Percentiles rank a stretch among this genome's conserved stretches.
Conservation (phyloP, 2,113 vertebrate species). For the Aegithalos caudatus region DNA sequence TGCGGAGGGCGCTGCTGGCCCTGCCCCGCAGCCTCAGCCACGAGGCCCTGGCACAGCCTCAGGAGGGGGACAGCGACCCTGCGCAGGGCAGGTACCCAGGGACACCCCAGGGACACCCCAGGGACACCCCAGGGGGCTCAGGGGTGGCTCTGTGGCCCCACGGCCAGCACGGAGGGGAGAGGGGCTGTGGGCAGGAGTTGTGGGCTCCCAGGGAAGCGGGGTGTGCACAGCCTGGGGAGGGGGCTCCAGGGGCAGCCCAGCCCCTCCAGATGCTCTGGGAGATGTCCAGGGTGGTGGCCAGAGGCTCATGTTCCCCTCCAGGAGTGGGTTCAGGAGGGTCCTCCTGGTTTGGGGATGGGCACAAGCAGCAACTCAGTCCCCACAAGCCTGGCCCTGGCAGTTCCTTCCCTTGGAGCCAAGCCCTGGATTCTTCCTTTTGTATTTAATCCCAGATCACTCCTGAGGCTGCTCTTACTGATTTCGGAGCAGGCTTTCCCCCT, state of each 20-base stretch:
- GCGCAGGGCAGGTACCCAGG: neutral
- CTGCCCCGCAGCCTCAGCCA: constrained; percentile 9
- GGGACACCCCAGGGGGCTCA: neutral
- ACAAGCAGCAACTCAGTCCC: neutral
- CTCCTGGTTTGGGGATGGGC: accelerated
- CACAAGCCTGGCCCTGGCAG: accelerated
- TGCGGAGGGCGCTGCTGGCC: neutral
- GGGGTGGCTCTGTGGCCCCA: accelerated
- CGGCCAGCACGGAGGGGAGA: neutral
- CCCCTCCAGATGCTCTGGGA: neutral
- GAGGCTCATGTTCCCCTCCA: neutral
- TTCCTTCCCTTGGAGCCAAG: neutral
- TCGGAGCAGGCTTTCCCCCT: neutral
- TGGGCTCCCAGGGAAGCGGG: accelerated
- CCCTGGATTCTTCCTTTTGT: neutral
- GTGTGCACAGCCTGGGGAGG: neutral
- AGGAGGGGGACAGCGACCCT: neutral
- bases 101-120: neutral
- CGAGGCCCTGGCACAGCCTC: constrained; percentile 36
- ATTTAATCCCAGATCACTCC: neutral
- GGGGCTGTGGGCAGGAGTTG: neutral
- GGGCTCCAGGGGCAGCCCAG: accelerated
- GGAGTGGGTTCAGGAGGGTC: neutral
- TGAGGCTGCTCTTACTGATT: neutral
- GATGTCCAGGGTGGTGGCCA: neutral